Percentiles rank a stretch among this genome's conserved stretches.
Evolutionary conservation across 2,113 vertebrate species (phyloP).

Genomic region (Corythaeola cristata): DNA sequence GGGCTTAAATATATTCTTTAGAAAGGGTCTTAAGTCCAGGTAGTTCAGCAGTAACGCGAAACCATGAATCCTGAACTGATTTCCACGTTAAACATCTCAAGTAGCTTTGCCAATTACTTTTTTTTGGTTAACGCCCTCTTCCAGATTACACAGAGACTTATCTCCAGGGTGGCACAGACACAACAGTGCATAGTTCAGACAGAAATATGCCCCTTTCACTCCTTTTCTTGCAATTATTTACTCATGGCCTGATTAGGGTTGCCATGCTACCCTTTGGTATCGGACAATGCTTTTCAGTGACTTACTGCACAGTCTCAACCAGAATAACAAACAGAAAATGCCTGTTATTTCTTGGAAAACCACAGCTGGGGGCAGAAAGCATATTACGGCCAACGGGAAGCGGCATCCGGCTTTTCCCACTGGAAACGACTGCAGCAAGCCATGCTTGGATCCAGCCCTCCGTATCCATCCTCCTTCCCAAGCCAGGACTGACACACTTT

Average conservation of each 20-base stretch:
- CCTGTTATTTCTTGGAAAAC: neutral
- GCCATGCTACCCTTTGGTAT: neutral
- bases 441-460: neutral
- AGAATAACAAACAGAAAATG: neutral
- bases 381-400: neutral
- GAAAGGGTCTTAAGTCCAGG: neutral
- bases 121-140: neutral
- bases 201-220: neutral
- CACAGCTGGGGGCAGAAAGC: neutral
- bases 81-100: neutral
- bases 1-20: neutral
- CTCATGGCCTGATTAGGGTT: neutral
- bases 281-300: neutral
- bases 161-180: neutral
- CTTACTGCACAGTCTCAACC: neutral
- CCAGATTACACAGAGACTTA: neutral
- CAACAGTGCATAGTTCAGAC: neutral
- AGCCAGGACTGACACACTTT: neutral
- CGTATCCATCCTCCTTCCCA: neutral
- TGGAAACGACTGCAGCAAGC: neutral
- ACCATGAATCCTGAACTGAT: neutral
- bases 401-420: neutral
- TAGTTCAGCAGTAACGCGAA: neutral
- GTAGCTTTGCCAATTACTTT: neutral
- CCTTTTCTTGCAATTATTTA: neutral